Conservation (phyloP, 2,888 invertebrate genomes). For the Agelastica alni region DNA sequence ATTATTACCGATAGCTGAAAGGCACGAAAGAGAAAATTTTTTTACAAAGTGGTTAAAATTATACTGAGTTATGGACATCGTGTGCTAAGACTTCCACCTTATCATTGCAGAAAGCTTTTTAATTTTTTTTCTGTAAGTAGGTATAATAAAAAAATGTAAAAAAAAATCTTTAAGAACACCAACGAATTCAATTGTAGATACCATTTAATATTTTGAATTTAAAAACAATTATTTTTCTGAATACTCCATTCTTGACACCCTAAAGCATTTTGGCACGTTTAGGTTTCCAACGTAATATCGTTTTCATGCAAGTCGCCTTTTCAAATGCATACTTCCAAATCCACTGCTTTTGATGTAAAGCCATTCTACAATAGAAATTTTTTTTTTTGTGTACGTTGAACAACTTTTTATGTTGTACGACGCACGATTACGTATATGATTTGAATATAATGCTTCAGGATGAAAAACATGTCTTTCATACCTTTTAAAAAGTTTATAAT, state of each 20-base stretch:
- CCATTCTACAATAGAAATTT: conserved; percentile 12
- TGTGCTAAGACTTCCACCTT: no score
- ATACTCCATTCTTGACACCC: background rate
- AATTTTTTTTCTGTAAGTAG: no score
- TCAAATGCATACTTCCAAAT: conserved; percentile 19
- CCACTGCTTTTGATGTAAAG: conserved; percentile 20
- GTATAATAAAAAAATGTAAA: no score
- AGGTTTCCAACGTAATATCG: background rate
- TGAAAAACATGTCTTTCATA: conserved; percentile 1
- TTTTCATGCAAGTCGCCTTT: conserved; percentile 2
- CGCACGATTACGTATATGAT: conserved; percentile 4
- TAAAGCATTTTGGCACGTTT: background rate
- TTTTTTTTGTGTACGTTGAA: conserved; percentile 6
- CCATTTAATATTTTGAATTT: no score
- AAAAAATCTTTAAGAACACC: no score
- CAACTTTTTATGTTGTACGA: conserved; percentile 2
- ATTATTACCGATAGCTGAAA: no score
- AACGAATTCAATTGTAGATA: no score
- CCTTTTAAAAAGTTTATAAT: background rate
- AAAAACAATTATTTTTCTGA: no score
- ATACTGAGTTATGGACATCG: no score
- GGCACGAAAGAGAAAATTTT: no score
- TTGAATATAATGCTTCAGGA: conserved; percentile 2
- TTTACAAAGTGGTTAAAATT: no score
- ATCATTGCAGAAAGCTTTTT: no score